phyloP scores from a whole-genome alignment of 2,797 vertebrate species.

The Scolopax rusticola region DNA sequence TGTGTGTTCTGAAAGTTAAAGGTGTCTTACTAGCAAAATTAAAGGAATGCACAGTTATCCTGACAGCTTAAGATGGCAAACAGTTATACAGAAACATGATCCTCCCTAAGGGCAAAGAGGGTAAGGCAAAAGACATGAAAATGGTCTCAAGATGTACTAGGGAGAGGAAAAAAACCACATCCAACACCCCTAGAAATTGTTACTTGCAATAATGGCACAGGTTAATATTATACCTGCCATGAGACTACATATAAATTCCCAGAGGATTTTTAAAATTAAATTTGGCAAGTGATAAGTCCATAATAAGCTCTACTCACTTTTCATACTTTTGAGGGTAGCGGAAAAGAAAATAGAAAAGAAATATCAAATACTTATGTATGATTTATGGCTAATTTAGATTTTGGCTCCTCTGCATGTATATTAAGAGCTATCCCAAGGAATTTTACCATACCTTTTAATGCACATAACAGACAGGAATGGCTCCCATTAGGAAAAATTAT shows the following conservation, averaged over 20 bases:
- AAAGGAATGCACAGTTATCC: conserved; percentile 5
- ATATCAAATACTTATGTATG: not conserved
- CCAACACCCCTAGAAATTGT: not conserved
- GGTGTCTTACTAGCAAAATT: not conserved
- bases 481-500: not conserved
- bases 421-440: conserved; percentile 25
- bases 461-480: not conserved
- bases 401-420: not conserved
- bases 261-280: conserved; percentile 5
- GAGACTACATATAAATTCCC: conserved; percentile 12
- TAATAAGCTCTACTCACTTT: conserved; percentile 33
- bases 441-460: conserved; percentile 8
- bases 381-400: conserved; percentile 6
- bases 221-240: conserved; percentile 19
- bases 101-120: not conserved
- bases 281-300: not conserved
- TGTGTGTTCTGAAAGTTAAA: not conserved
- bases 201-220: not conserved
- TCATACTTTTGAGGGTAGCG: not conserved
- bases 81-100: conserved; percentile 14
- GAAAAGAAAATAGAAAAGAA: not conserved
- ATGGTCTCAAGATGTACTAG: not conserved
- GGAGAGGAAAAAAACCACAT: not conserved
- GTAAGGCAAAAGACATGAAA: not conserved
- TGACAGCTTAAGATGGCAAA: not conserved